Evolutionary conservation across 2,888 invertebrate species (phyloP).

Genomic region (Hipparchia sbordonii): DNA sequence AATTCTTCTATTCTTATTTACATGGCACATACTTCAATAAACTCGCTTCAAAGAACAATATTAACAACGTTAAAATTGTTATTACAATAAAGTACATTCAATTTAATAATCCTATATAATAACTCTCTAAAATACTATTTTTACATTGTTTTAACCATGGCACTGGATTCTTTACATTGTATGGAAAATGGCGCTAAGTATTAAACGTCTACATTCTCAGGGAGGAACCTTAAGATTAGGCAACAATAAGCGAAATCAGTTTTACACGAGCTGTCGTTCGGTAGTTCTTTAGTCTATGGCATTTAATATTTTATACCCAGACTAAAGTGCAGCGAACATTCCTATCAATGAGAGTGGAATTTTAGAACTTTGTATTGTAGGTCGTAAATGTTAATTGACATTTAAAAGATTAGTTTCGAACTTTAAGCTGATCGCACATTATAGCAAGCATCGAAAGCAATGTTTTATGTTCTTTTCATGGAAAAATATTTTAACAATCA

Average conservation of each 20-base stretch:
- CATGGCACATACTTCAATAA: constrained; percentile 74
- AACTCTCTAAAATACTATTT: constrained; percentile 44
- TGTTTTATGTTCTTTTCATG: too few species aligned
- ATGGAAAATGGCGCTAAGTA: constrained; percentile 18
- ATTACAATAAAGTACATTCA: constrained; percentile 20
- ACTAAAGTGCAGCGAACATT: neutral
- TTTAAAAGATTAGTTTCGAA: too few species aligned
- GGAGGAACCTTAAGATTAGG: neutral
- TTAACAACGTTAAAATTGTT: too few species aligned
- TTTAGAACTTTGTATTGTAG: neutral
- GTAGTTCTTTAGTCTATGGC: neutral
- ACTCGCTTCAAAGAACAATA: constrained; percentile 26
- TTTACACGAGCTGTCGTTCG: too few species aligned
- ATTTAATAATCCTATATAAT: constrained; percentile 14
- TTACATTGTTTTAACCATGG: constrained; percentile 57
- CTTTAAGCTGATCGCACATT: neutral
- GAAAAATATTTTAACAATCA: too few species aligned
- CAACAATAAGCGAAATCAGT: neutral
- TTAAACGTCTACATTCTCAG: neutral
- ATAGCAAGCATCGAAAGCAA: neutral
- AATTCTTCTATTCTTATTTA: constrained; percentile 61
- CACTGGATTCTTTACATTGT: constrained; percentile 50
- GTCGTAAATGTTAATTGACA: neutral
- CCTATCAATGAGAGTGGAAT: neutral
- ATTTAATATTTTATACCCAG: neutral